These are phyloP conservation scores for Actenoides lindsayi DNA, from an alignment of 2,113 vertebrate species.

Conservation along the genomic window DNA sequence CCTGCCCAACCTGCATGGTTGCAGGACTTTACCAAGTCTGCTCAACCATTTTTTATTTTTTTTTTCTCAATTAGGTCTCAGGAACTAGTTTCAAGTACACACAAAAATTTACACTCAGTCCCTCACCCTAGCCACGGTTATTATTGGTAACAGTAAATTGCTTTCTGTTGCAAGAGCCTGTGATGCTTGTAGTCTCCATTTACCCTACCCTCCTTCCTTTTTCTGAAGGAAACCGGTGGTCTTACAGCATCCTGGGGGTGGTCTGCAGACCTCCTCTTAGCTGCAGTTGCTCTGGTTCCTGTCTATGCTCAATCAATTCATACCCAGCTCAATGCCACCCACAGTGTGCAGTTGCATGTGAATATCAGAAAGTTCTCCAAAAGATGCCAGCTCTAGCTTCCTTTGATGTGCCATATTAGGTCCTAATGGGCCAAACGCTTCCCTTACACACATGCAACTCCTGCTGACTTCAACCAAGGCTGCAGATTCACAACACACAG, in stretches of 20 bases:
- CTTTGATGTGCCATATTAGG: slow-evolving; percentile 53
- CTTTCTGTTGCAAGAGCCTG: slow-evolving; percentile 29
- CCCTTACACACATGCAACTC: slow-evolving; percentile 5
- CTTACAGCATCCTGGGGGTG: slow-evolving; percentile 37
- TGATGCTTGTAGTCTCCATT: slow-evolving; percentile 14
- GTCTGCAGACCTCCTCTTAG: slow-evolving; percentile 69
- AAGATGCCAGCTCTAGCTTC: slow-evolving; percentile 53
- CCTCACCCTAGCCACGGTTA: background rate
- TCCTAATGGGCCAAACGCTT: slow-evolving; percentile 41
- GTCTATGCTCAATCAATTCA: slow-evolving; percentile 52
- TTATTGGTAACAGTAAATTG: background rate
- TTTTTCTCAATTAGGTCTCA: background rate
- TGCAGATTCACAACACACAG: background rate
- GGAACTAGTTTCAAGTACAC: background rate
- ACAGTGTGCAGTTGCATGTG: slow-evolving; percentile 43
- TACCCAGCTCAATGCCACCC: slow-evolving; percentile 62
- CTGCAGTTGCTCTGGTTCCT: slow-evolving; percentile 57
- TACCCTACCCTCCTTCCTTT: background rate
- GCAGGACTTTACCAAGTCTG: background rate
- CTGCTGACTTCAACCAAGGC: slow-evolving; percentile 26
- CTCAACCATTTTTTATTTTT: background rate
- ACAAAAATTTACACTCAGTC: background rate
- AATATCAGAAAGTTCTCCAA: slow-evolving; percentile 42
- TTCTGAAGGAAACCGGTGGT: slow-evolving; percentile 36
- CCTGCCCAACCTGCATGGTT: background rate